Evolutionary conservation across 2,113 vertebrate genomes (phyloP).

Genomic region (Canis aureus): DNA sequence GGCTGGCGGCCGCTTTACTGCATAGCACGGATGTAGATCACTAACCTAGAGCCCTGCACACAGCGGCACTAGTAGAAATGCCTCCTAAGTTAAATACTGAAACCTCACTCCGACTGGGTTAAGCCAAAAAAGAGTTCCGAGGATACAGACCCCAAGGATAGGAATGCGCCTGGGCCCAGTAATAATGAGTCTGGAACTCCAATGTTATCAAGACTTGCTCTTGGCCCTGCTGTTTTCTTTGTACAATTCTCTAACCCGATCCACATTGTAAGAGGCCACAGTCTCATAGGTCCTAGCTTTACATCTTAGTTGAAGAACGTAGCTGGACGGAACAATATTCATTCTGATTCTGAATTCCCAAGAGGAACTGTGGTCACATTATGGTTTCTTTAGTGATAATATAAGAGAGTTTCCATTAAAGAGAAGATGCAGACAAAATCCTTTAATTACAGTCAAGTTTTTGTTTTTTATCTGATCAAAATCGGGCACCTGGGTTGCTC

Average conservation of each 20-base stretch:
- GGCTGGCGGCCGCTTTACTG: neutral
- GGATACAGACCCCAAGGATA: neutral
- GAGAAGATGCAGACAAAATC: neutral
- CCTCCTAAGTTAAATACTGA: slow-evolving; percentile 36
- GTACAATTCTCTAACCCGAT: neutral
- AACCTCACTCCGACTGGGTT: neutral
- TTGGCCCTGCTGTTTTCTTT: neutral
- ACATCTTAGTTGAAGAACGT: neutral
- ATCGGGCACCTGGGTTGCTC: neutral
- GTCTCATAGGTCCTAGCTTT: neutral
- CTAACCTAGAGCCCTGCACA: neutral
- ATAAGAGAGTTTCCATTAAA: neutral
- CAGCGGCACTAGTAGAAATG: neutral
- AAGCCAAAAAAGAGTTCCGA: neutral
- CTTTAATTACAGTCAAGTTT: neutral
- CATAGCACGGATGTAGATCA: neutral
- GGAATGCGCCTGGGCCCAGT: neutral
- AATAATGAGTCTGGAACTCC: neutral
- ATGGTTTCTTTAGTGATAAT: neutral
- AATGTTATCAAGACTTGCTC: neutral
- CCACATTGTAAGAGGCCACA: neutral
- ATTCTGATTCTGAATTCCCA: neutral
- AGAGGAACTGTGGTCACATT: neutral
- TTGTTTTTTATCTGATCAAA: neutral
- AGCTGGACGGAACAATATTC: neutral